Percentiles rank a stretch among this genome's conserved stretches.
phyloP scores from a whole-genome alignment of 1,140 invertebrate genomes.

The Heliconius melpomene region DNA sequence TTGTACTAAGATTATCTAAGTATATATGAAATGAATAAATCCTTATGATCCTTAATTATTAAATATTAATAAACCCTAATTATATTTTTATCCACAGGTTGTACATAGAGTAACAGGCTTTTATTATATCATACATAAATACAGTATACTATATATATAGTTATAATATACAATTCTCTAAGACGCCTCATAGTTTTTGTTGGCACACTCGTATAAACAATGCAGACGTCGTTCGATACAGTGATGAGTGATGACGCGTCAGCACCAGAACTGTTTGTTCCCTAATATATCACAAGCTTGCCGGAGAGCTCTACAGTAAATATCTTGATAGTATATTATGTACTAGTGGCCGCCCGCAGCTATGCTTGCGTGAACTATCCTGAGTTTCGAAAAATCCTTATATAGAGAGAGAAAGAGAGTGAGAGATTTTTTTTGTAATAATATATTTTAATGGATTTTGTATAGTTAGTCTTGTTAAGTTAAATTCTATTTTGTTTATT shows the following conservation, averaged over 20 bases:
- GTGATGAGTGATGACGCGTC: slow-evolving; percentile 33
- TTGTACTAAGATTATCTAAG: too few relatives aligned
- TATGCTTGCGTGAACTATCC: too few relatives aligned
- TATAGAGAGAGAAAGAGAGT: too few relatives aligned
- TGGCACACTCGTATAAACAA: slow-evolving; percentile 23
- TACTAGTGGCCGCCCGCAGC: neutral
- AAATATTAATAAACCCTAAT: too few relatives aligned
- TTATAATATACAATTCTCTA: neutral
- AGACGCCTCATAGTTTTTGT: slow-evolving; percentile 17
- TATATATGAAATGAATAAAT: too few relatives aligned
- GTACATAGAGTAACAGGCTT: too few relatives aligned
- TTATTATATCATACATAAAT: neutral
- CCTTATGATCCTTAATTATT: too few relatives aligned
- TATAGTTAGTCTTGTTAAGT: too few relatives aligned
- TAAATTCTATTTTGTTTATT: too few relatives aligned
- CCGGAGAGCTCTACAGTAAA: slow-evolving; percentile 16
- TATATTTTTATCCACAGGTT: too few relatives aligned
- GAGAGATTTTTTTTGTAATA: too few relatives aligned
- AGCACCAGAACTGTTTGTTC: slow-evolving; percentile 19
- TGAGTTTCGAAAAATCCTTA: neutral
- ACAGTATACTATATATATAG: neutral
- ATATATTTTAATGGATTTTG: too few relatives aligned
- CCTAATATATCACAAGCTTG: slow-evolving; percentile 19
- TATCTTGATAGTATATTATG: neutral
- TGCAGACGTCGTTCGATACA: slow-evolving; percentile 24